These are phyloP conservation scores for Nipponia nippon DNA, from an alignment of 2,113 vertebrate genomes.

Conservation along the genomic window DNA sequence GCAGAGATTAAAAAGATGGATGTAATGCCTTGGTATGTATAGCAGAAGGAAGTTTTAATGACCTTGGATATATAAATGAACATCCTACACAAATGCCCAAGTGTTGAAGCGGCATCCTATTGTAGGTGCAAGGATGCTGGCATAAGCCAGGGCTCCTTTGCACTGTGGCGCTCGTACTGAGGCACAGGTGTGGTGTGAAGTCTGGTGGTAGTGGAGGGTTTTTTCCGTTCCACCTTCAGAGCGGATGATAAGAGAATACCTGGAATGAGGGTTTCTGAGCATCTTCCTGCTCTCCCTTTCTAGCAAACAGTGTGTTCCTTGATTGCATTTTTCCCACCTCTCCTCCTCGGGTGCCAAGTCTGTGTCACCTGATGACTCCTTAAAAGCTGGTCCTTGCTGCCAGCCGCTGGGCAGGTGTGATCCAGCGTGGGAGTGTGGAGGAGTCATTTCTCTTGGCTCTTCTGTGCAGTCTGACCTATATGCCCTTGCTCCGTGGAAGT, in stretches of 20 bases:
- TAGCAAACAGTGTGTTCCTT: background rate
- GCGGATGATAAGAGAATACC: rapidly evolving
- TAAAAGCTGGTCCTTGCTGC: background rate
- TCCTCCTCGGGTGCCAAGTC: background rate
- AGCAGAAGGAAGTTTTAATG: background rate
- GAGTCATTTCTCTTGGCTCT: background rate
- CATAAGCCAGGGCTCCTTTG: background rate
- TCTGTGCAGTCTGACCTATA: background rate
- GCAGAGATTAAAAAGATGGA: background rate
- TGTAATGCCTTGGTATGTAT: background rate
- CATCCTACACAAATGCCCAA: background rate
- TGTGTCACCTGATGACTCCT: background rate
- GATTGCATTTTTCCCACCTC: background rate
- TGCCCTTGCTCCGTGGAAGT: background rate
- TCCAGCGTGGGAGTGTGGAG: background rate
- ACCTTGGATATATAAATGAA: background rate
- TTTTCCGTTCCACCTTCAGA: background rate
- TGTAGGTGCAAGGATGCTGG: background rate
- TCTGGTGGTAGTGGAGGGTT: rapidly evolving
- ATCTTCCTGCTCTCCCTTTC: background rate
- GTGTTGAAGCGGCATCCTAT: rapidly evolving
- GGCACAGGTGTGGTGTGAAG: too few species aligned
- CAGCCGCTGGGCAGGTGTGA: background rate
- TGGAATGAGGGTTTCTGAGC: background rate
- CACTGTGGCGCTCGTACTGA: background rate